These are phyloP conservation scores for Micromussa lordhowensis DNA, from an alignment of 92 coral and sea anemone species.

Conservation along the genomic window DNA sequence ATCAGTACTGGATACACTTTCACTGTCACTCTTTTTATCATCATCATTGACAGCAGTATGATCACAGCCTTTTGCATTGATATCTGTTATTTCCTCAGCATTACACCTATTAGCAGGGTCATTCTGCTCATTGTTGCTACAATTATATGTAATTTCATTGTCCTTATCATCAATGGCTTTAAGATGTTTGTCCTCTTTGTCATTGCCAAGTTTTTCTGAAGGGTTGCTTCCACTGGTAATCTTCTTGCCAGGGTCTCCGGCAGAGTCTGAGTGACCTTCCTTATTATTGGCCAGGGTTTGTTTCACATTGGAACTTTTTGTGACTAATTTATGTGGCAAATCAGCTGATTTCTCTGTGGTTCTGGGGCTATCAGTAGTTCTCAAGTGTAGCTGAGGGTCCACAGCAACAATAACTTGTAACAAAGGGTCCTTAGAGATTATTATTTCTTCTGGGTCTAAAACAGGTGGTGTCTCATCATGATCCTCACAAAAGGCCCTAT, in stretches of 20 bases:
- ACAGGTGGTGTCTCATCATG: background rate
- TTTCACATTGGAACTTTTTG: background rate
- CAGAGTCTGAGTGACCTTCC: background rate
- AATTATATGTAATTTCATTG: background rate
- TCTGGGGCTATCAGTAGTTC: background rate
- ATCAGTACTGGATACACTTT: background rate
- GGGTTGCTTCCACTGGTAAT: background rate
- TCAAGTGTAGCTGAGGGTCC: background rate
- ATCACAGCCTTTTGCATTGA: background rate
- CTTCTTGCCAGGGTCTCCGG: background rate
- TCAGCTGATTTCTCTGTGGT: background rate
- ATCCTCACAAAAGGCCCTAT: background rate
- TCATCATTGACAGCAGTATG: background rate
- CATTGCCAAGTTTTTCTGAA: background rate
- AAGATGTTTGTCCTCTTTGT: background rate
- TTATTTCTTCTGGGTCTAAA: background rate
- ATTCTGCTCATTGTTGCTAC: background rate
- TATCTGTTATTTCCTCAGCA: background rate
- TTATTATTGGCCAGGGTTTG: no score
- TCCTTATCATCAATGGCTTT: background rate
- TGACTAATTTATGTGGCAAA: background rate
- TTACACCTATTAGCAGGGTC: background rate
- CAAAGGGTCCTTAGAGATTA: no score
- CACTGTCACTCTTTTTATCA: conserved; percentile 8
- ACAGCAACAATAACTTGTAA: no score